Evolutionary conservation across 2,797 vertebrate species (phyloP), one percentile per base, ranked within the genome.

Genomic region (Spinibarbus caldwelli): DNA sequence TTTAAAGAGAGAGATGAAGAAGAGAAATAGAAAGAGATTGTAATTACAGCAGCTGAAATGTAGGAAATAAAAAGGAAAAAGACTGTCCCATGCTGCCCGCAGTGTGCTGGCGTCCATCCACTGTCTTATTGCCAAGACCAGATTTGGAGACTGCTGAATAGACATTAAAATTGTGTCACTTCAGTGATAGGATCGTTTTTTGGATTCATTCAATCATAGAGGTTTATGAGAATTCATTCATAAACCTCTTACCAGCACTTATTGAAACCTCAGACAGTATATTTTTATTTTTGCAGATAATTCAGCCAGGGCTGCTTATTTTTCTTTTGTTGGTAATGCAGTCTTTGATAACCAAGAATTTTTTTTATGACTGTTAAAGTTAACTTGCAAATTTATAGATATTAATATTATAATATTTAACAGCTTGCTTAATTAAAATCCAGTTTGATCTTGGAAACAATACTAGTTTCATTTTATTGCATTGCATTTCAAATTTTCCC

Each of bases 111-210:
- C 64, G 0, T 43, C 21, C 21, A 47, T 52, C 23, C 38, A 77
- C 62, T 19, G 4, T 36, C 38, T 52, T 29, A 68, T 79, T 80
- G 64, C 78, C 73, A 87, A 66, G 67, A 54, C 75, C 41, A 82
- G 62, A 59, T 83, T 34, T 76, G 31, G 78, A 54, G 75, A 59
- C 84, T 82, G 82, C 75, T 85, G 79, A 83, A 68, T 52, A 9
- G 36, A 70, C 86, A 59, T 47, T 84, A 84, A 80, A 89, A 85
- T 82, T 52, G 67, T 79, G 86, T 86, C 75, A 87, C 72, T 43
- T 59, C 21, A n/a, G 41, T 47, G n/a, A 72, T 75, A 36, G 64
- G 36, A 84, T 54, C 23, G 17, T 75, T n/a, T 82, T 52, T 34
- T 2, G 2, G 4, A 49, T 77, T 87, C 6, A 31, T 36, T 78